Percentiles rank a stretch among this genome's conserved stretches.
phyloP scores from a whole-genome alignment of 2,888 invertebrate species.

The Cheilosia scutellata region DNA sequence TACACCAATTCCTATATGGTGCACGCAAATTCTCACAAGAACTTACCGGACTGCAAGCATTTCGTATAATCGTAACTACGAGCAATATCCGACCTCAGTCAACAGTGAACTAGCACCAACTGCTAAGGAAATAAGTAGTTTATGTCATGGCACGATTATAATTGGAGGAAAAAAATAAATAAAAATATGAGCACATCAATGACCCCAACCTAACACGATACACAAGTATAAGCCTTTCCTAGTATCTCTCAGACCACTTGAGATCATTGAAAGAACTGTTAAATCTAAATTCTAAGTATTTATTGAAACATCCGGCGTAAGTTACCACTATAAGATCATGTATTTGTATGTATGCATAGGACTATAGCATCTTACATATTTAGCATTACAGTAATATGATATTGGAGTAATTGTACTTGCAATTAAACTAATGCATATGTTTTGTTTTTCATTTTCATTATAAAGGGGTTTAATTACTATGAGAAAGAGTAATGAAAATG shows the following conservation, averaged over 20 bases:
- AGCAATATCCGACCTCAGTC: slow-evolving; percentile 27
- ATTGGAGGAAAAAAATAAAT: slow-evolving; percentile 33
- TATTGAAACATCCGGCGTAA: slow-evolving; percentile 44
- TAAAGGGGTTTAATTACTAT: slow-evolving; percentile 19
- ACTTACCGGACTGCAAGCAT: slow-evolving; percentile 25
- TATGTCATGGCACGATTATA: slow-evolving; percentile 24
- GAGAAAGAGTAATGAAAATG: background rate
- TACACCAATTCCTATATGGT: slow-evolving; percentile 30
- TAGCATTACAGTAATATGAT: slow-evolving; percentile 5
- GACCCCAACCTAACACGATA: slow-evolving; percentile 25
- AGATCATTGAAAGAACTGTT: slow-evolving; percentile 38
- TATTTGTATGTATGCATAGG: slow-evolving; percentile 9
- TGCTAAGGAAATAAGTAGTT: slow-evolving; percentile 33
- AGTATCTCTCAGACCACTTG: slow-evolving; percentile 30
- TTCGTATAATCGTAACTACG: slow-evolving; percentile 25
- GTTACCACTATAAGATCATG: slow-evolving; percentile 6
- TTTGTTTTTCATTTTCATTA: slow-evolving; percentile 28
- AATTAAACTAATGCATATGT: slow-evolving; percentile 17
- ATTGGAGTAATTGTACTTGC: slow-evolving; percentile 20
- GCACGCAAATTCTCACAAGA: slow-evolving; percentile 48
- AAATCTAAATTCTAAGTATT: slow-evolving; percentile 34
- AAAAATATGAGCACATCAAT: slow-evolving; percentile 2
- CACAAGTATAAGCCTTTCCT: slow-evolving; percentile 3
- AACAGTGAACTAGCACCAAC: slow-evolving; percentile 22
- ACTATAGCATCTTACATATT: background rate